Evolutionary conservation across 1,140 invertebrate genomes (phyloP).

Genomic region (Hyphantria cunea): DNA sequence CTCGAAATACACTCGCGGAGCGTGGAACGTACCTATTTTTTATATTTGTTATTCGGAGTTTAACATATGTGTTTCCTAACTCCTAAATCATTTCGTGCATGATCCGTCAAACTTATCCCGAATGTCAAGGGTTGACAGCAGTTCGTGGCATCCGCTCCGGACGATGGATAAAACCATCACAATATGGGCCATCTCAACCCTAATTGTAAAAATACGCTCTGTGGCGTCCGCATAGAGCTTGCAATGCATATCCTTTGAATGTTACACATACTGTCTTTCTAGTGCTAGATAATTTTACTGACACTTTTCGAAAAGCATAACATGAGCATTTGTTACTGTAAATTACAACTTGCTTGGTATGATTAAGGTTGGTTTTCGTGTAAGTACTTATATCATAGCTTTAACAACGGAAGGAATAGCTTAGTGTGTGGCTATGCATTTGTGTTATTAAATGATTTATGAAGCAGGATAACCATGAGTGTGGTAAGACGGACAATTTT

Average conservation of each 20-base stretch:
- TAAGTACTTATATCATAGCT: slow-evolving; percentile 39
- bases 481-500: slow-evolving; percentile 47
- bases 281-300: slow-evolving; percentile 20
- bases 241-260: slow-evolving; percentile 4
- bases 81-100: slow-evolving; percentile 61
- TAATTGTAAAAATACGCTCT: slow-evolving; percentile 24
- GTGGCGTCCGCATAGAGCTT: slow-evolving; percentile 1
- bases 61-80: slow-evolving; percentile 32
- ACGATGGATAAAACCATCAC: slow-evolving; percentile 58
- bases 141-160: slow-evolving; percentile 64
- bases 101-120: slow-evolving; percentile 72
- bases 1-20: slow-evolving; percentile 14
- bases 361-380: slow-evolving; percentile 42
- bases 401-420: slow-evolving; percentile 75
- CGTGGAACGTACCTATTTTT: slow-evolving; percentile 14
- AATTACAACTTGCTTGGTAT: slow-evolving; percentile 31
- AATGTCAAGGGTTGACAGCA: slow-evolving; percentile 74
- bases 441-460: slow-evolving; percentile 81
- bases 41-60: slow-evolving; percentile 28
- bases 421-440: slow-evolving; percentile 78
- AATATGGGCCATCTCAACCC: slow-evolving; percentile 11
- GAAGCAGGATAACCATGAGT: slow-evolving; percentile 66
- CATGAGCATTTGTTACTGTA: slow-evolving; percentile 12
- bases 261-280: slow-evolving; percentile 25
- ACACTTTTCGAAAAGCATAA: slow-evolving; percentile 43